Conservation (phyloP, 1,140 invertebrate genomes). For the Hyposmocoma kahamanoa region DNA sequence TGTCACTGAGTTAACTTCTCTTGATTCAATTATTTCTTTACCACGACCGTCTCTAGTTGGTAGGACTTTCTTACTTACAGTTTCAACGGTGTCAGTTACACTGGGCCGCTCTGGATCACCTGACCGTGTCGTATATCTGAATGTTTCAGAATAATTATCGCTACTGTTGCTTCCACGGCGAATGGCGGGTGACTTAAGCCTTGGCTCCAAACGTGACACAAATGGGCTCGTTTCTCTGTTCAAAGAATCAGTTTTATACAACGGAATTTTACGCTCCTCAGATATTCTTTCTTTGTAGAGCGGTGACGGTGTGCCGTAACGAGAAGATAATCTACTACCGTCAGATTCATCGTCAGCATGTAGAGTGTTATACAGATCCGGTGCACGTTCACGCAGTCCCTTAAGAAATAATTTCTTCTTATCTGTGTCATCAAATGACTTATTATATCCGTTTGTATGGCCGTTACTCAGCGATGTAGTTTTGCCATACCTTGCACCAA, state of each 20-base stretch:
- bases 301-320: slow-evolving; percentile 63
- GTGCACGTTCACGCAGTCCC: slow-evolving; percentile 81
- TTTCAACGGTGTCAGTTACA: slow-evolving; percentile 80
- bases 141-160: slow-evolving; percentile 82
- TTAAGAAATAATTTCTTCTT: slow-evolving; percentile 83
- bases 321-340: slow-evolving; percentile 55
- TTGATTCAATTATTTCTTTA: slow-evolving; percentile 79
- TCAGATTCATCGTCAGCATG: slow-evolving; percentile 77
- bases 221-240: slow-evolving; percentile 67
- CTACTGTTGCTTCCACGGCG: slow-evolving; percentile 77
- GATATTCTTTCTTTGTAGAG: slow-evolving; percentile 59
- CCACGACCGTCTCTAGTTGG: slow-evolving; percentile 76
- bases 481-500: slow-evolving; percentile 73
- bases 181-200: slow-evolving; percentile 58
- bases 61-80: slow-evolving; percentile 78
- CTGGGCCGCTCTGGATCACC: slow-evolving; percentile 77
- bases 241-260: slow-evolving; percentile 68
- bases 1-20: slow-evolving; percentile 79
- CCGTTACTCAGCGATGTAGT: slow-evolving; percentile 67
- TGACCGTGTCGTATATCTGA: slow-evolving; percentile 77
- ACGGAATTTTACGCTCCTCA: slow-evolving; percentile 55
- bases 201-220: slow-evolving; percentile 57
- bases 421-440: slow-evolving; percentile 71
- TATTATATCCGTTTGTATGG: slow-evolving; percentile 57
- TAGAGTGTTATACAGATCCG: slow-evolving; percentile 82